Evolutionary conservation across 2,797 vertebrate species (phyloP).

Genomic region (Melanotaenia maccullochi): DNA sequence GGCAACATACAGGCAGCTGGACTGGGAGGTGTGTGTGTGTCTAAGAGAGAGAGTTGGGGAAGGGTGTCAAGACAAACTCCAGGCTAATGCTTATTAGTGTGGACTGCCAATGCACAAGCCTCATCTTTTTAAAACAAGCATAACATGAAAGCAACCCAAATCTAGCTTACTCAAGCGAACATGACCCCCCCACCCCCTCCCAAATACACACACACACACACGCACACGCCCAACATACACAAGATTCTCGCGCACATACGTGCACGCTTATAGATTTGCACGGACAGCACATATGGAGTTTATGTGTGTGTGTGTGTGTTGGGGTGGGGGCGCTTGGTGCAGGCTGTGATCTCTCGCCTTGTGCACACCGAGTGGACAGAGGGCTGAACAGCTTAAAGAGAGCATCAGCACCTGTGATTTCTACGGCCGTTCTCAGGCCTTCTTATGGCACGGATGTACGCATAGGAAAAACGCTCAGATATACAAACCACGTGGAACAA

Average conservation of each 20-base stretch:
- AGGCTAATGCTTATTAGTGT: constrained; percentile 82
- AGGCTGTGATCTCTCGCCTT: constrained; percentile 80
- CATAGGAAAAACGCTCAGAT: constrained; percentile 31
- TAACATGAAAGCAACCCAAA: constrained; percentile 78
- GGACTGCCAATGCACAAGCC: constrained; percentile 69
- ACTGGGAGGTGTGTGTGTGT: constrained; percentile 58
- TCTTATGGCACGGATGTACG: constrained; percentile 52
- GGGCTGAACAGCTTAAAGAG: constrained; percentile 78
- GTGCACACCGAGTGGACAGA: constrained; percentile 80
- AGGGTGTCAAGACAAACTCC: constrained; percentile 67
- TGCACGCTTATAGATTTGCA: constrained; percentile 34
- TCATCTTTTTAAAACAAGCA: constrained; percentile 81
- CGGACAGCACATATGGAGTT: constrained; percentile 49
- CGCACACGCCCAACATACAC: neutral
- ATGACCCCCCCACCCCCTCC: constrained; percentile 12
- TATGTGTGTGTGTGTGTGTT: constrained; percentile 7
- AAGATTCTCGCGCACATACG: neutral
- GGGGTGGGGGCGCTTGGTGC: constrained; percentile 43
- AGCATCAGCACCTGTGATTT: constrained; percentile 80
- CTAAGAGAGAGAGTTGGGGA: constrained; percentile 57
- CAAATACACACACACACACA: no score
- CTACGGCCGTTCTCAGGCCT: constrained; percentile 76
- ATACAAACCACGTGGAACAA: constrained; percentile 28
- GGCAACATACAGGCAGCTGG: constrained; percentile 80
- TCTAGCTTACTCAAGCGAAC: constrained; percentile 71